Evolutionary conservation across 2,888 invertebrate genomes (phyloP).

Genomic region (Agonopterix alstromeriana): DNA sequence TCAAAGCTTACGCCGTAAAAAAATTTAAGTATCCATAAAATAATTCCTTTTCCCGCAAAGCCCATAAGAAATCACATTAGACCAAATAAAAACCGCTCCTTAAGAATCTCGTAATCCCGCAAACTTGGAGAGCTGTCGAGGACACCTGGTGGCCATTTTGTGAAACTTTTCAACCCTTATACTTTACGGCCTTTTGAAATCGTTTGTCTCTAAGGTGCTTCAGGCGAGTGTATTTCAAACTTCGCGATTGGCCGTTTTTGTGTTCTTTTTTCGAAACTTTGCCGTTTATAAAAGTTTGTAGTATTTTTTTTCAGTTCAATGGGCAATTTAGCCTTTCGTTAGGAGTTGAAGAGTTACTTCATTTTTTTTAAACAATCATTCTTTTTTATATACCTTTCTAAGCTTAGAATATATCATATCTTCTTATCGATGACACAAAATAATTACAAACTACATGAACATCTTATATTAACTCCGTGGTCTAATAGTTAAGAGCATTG

Average conservation of each 20-base stretch:
- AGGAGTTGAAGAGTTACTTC: too few species aligned
- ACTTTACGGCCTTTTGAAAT: conserved; percentile 37
- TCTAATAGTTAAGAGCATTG: too few species aligned
- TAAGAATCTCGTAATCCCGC: conserved; percentile 1
- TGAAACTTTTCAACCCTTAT: conserved; percentile 27
- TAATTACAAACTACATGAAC: too few species aligned
- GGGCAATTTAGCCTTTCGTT: too few species aligned
- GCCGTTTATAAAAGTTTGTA: conserved; percentile 2
- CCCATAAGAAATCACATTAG: not conserved
- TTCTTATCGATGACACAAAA: too few species aligned
- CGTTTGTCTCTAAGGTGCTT: conserved; percentile 40
- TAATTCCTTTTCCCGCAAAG: not conserved
- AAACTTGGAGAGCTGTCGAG: conserved; percentile 25
- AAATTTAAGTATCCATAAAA: too few species aligned
- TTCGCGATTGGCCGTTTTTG: conserved; percentile 44
- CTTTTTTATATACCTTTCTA: too few species aligned
- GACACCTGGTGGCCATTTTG: conserved; percentile 47
- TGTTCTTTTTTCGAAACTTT: conserved; percentile 33
- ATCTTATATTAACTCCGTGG: too few species aligned
- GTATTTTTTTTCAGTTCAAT: too few species aligned
- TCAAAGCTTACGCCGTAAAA: too few species aligned
- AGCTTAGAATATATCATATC: too few species aligned
- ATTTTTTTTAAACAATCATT: too few species aligned
- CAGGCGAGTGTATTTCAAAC: conserved; percentile 45
- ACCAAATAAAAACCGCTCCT: not conserved